These are phyloP conservation scores for Orthochromis indermauri DNA, from an alignment of 2,113 vertebrate species.

Conservation along the genomic window DNA sequence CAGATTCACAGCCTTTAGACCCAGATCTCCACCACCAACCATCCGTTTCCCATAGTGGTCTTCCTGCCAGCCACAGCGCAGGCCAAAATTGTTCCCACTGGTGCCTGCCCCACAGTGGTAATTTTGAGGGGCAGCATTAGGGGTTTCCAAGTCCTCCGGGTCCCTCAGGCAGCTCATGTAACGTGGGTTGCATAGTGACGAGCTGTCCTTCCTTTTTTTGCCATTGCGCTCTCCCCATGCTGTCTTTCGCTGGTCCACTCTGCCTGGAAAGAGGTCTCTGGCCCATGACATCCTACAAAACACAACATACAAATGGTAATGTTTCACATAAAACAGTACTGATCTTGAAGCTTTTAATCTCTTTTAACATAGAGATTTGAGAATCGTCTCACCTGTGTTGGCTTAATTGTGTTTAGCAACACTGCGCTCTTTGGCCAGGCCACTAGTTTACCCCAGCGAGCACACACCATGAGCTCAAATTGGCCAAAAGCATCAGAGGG, in stretches of 20 bases:
- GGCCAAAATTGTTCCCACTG: slow-evolving; percentile 59
- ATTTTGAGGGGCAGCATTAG: slow-evolving; percentile 49
- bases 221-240: slow-evolving; percentile 94
- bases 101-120: slow-evolving; percentile 55
- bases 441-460: slow-evolving; percentile 62
- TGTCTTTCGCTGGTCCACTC: slow-evolving; percentile 88
- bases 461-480: slow-evolving; percentile 56
- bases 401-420: slow-evolving; percentile 50
- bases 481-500: slow-evolving; percentile 47
- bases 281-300: slow-evolving; percentile 90
- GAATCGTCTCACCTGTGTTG: slow-evolving; percentile 64
- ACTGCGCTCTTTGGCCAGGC: slow-evolving; percentile 51
- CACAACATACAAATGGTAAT: not conserved
- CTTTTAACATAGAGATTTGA: not conserved
- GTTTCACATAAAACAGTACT: not conserved
- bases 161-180: slow-evolving; percentile 95
- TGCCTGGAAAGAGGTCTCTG: slow-evolving; percentile 84
- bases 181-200: slow-evolving; percentile 80
- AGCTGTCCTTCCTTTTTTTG: slow-evolving; percentile 78
- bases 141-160: slow-evolving; percentile 71
- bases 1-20: slow-evolving; percentile 77
- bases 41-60: slow-evolving; percentile 84
- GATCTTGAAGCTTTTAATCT: not conserved
- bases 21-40: slow-evolving; percentile 63
- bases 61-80: slow-evolving; percentile 89